A percentile compares a stretch with the other conserved stretches of the same genome.
These are phyloP conservation scores for Limnodromus scolopaceus DNA, from an alignment of 2,797 vertebrate species.

Conservation along the genomic window DNA sequence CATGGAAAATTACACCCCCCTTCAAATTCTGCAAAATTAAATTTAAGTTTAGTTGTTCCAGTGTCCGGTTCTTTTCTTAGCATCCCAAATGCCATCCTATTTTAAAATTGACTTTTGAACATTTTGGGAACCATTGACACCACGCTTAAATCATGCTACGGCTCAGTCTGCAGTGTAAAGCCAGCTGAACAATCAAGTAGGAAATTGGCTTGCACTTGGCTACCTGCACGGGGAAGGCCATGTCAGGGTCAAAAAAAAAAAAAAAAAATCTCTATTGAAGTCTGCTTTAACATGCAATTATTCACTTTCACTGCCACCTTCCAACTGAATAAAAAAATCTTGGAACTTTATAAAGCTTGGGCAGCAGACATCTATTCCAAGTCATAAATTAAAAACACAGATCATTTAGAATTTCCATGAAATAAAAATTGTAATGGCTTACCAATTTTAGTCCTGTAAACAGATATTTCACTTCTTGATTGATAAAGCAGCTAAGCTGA, in stretches of 20 bases:
- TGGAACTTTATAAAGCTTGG: background rate
- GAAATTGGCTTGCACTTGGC: background rate
- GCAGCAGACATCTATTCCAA: background rate
- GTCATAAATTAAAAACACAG: background rate
- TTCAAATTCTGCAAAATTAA: background rate
- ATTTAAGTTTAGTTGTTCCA: background rate
- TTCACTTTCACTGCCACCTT: background rate
- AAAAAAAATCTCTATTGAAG: background rate
- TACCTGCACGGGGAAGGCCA: background rate
- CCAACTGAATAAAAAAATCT: background rate
- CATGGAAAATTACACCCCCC: background rate
- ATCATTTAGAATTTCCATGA: background rate
- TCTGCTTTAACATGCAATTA: background rate
- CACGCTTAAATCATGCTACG: background rate
- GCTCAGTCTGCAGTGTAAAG: background rate
- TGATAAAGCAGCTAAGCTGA: conserved; percentile 98
- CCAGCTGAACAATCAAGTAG: background rate
- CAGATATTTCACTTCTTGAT: conserved; percentile 98
- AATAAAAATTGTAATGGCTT: conserved; percentile 28
- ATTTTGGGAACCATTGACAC: background rate
- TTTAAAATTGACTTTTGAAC: background rate
- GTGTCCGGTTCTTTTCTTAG: background rate
- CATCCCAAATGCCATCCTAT: background rate
- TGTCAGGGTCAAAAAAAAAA: rapidly evolving
- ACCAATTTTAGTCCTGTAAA: conserved; percentile 97